Conservation (phyloP, 2,113 vertebrate genomes). For the Cranoglanis bouderius region DNA sequence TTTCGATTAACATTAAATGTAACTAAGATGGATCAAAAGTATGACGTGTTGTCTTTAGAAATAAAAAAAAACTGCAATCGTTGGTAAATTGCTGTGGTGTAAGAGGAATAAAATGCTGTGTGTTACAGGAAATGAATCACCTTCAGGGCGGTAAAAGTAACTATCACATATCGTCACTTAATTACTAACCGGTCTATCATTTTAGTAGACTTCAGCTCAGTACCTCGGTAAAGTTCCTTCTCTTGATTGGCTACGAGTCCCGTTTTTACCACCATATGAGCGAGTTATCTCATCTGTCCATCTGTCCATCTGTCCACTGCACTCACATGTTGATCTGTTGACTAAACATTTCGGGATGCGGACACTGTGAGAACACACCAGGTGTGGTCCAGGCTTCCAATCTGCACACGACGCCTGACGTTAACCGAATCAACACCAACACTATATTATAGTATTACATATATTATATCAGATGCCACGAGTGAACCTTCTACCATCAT, state of each 20-base stretch:
- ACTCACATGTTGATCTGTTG: conserved; percentile 31
- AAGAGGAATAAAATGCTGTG: not conserved
- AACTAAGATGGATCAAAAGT: not conserved
- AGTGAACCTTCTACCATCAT: too few species aligned
- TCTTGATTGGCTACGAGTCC: not conserved
- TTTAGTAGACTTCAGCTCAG: not conserved
- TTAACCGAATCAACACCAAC: not conserved
- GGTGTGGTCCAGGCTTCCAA: conserved; percentile 7
- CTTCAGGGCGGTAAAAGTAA: not conserved
- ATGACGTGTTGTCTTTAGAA: not conserved
- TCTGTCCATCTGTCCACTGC: conserved; percentile 36
- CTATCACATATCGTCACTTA: not conserved
- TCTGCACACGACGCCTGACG: not conserved
- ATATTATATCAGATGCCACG: too few species aligned
- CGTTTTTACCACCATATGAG: conserved; percentile 9
- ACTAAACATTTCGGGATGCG: not conserved
- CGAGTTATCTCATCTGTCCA: conserved; percentile 22
- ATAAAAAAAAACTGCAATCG: not conserved
- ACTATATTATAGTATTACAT: too few species aligned
- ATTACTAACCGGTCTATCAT: not conserved
- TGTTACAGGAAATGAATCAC: not conserved
- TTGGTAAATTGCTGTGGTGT: not conserved
- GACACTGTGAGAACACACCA: not conserved
- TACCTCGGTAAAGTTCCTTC: not conserved
- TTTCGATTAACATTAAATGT: too few species aligned